phyloP scores from a whole-genome alignment of 2,888 invertebrate genomes.

The Pollenia amentaria region DNA sequence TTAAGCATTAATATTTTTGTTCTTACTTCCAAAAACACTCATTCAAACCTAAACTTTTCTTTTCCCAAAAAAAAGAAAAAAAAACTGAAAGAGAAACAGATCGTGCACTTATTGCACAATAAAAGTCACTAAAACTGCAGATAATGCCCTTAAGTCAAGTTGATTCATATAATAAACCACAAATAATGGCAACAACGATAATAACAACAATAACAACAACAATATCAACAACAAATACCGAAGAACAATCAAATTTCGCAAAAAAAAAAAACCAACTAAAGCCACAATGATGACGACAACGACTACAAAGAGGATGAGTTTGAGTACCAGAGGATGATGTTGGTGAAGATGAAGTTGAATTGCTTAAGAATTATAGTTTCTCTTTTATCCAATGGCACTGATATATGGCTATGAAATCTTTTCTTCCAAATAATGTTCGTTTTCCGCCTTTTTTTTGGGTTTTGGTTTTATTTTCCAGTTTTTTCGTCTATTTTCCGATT shows the following conservation, averaged over 20 bases:
- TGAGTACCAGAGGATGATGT: constrained; percentile 31
- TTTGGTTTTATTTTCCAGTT: constrained; percentile 21
- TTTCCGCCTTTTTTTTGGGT: constrained; percentile 36
- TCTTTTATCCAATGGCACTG: constrained; percentile 61
- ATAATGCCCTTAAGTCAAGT: constrained; percentile 74
- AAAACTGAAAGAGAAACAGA: constrained; percentile 27
- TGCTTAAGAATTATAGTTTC: constrained; percentile 66
- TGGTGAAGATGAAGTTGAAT: constrained; percentile 46
- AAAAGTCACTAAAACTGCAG: constrained; percentile 70
- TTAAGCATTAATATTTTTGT: not conserved
- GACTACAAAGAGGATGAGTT: constrained; percentile 28
- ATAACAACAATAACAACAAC: not conserved
- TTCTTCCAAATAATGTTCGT: constrained; percentile 36
- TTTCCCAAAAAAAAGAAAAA: not conserved
- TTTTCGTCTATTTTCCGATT: constrained; percentile 14
- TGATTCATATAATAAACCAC: constrained; percentile 66
- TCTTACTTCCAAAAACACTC: not conserved
- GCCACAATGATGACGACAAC: constrained; percentile 58
- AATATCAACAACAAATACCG: constrained; percentile 2
- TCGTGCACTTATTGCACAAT: constrained; percentile 74
- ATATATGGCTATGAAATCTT: constrained; percentile 60
- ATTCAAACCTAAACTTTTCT: not conserved
- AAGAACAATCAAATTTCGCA: constrained; percentile 24
- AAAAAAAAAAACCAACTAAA: constrained; percentile 21
- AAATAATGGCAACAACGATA: constrained; percentile 56